Conservation (phyloP, 92 coral and sea anemone genomes). For the Porites rus region DNA sequence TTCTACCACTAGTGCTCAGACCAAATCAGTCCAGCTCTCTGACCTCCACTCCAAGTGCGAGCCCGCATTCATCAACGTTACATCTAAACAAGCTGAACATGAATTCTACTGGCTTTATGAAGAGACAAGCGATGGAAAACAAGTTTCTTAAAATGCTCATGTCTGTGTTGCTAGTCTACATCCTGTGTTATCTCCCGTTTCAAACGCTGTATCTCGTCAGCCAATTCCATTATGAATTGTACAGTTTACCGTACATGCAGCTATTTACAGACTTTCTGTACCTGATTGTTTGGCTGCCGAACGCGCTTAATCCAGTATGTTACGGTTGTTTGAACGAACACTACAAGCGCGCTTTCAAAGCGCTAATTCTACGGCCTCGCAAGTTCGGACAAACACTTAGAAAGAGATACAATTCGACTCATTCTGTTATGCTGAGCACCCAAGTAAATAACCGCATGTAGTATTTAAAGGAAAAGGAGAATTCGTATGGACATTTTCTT, state of each 20-base stretch:
- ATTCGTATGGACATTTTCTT: too few species aligned
- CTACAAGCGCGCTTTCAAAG: constrained; percentile 74
- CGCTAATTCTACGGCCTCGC: constrained; percentile 52
- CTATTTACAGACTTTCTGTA: constrained; percentile 50
- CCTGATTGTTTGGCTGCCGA: constrained; percentile 79
- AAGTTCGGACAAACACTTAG: constrained; percentile 21
- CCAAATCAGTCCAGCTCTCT: constrained; percentile 69
- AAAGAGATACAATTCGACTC: background rate
- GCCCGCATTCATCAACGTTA: constrained; percentile 70
- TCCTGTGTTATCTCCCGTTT: constrained; percentile 80
- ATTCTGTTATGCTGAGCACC: background rate
- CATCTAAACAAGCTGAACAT: constrained; percentile 59
- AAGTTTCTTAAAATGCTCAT: constrained; percentile 82
- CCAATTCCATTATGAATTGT: constrained; percentile 34
- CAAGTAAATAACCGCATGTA: background rate
- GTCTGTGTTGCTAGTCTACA: constrained; percentile 70
- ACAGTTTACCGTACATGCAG: constrained; percentile 1
- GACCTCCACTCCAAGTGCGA: constrained; percentile 65
- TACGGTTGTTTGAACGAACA: constrained; percentile 85
- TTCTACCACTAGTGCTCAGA: constrained; percentile 69
- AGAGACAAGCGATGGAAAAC: constrained; percentile 72
- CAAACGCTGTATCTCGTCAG: constrained; percentile 66
- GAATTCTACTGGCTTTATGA: constrained; percentile 58
- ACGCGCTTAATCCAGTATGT: constrained; percentile 80
- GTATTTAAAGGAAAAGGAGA: background rate